Evolutionary conservation across 2,797 vertebrate species (phyloP), one percentile per base, ranked within the genome.

Genomic region (Heteromormyrus szaboi): DNA sequence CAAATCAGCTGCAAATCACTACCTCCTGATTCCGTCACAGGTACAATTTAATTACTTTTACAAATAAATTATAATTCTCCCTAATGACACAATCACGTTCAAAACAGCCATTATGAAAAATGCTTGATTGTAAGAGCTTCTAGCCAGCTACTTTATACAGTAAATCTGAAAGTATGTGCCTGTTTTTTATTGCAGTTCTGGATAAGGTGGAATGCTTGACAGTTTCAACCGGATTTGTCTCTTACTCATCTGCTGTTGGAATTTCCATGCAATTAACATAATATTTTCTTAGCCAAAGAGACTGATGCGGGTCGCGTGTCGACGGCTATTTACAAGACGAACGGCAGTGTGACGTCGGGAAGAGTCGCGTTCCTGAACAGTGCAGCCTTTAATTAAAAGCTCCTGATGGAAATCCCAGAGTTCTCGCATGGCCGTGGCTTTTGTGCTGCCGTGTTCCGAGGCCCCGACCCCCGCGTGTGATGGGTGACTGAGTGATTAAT

Each of bases 401-500:
- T 59, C 48, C 56, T 37, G 79, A 54, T 19, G 44, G 29, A 72
- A 46, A 53, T 0, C 9, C 41, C 7, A 17, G n/a, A 48, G 83
- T 68, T 51, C 41, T 84, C 48, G 22, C 33, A 5, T 4, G 25
- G 79, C 79, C n/a, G 1, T 54, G 7, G 17, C 76, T 51, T 86
- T 84, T 48, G 56, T 54, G 25, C 17, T 0, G 19, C 3, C 17
- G 48, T n/a, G 29, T 22, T 53, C 12, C 25, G 11, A 41, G 14
- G 46, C 22, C 48, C 37, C 11, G 48, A 79, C 25, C 2, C 2
- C 17, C 12, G 6, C 33, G 29, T 37, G 5, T 37, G 50, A 83
- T n/a, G 37, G 76, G 8, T 44, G 65, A 56, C 68, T 33, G 62
- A 88, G 50, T 53, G 87, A 88, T 81, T 88, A 76, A 88, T 88